These are phyloP conservation scores for Morinoia aosen DNA, from an alignment of 2,888 invertebrate species.

Conservation along the genomic window DNA sequence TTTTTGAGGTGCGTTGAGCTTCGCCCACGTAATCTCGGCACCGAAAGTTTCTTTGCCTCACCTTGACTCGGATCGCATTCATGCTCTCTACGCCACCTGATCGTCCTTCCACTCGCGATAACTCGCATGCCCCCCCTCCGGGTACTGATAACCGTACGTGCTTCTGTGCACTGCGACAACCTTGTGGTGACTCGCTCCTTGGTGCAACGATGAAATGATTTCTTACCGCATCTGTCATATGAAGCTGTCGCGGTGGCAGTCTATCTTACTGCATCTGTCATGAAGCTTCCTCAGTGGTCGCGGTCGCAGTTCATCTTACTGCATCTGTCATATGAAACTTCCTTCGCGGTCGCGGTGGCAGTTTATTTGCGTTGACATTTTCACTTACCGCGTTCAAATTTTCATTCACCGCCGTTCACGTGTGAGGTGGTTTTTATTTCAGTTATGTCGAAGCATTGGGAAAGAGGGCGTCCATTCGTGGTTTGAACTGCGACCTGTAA, in stretches of 20 bases:
- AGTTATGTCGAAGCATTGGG: background rate
- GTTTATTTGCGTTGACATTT: no score
- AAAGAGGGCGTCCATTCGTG: slow-evolving; percentile 7
- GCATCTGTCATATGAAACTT: background rate
- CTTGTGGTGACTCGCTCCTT: background rate
- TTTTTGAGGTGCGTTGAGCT: background rate
- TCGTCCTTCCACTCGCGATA: background rate
- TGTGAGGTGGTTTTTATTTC: background rate
- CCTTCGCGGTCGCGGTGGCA: no score
- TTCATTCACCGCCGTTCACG: background rate
- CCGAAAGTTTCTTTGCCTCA: background rate
- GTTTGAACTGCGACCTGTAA: slow-evolving; percentile 12
- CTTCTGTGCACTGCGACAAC: background rate
- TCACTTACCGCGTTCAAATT: background rate
- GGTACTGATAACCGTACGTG: background rate
- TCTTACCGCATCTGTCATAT: background rate
- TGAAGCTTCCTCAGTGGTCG: no score
- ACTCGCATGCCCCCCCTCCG: background rate
- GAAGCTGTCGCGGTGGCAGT: no score
- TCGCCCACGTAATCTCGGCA: background rate
- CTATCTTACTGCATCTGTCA: background rate
- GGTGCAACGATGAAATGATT: background rate
- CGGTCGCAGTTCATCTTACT: background rate
- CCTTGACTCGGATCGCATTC: background rate
- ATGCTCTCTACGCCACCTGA: background rate